Conservation (phyloP, 2,888 invertebrate species). For the Adela reaumurella region DNA sequence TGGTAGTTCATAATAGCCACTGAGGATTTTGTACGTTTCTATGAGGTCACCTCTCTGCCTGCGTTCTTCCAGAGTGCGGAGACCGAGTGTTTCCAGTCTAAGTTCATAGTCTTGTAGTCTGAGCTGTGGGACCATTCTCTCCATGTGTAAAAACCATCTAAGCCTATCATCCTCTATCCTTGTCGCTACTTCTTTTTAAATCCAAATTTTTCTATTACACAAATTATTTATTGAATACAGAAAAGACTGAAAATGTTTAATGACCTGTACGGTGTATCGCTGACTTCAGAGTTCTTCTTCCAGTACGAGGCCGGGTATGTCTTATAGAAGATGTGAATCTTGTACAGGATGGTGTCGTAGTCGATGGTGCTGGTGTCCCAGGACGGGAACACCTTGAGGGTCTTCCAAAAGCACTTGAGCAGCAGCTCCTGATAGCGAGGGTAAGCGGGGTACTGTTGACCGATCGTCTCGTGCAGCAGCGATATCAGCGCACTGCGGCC, state of each 20-base stretch:
- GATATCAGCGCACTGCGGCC: conserved; percentile 79
- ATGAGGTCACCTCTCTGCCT: too few species aligned
- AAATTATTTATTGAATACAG: conserved; percentile 3
- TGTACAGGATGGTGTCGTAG: conserved; percentile 74
- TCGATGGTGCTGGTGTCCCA: conserved; percentile 73
- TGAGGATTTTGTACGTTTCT: too few species aligned
- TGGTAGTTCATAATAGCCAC: too few species aligned
- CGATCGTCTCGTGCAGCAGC: conserved; percentile 82
- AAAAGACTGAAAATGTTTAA: not conserved
- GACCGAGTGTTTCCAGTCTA: not conserved
- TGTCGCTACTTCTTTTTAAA: too few species aligned
- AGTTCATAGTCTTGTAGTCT: too few species aligned
- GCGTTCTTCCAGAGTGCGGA: too few species aligned
- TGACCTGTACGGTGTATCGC: conserved; percentile 78
- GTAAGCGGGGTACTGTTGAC: conserved; percentile 54
- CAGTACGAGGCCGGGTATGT: conserved; percentile 85
- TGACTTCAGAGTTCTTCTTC: conserved; percentile 69
- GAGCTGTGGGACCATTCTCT: too few species aligned
- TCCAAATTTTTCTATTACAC: not conserved
- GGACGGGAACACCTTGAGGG: conserved; percentile 80
- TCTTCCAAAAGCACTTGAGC: conserved; percentile 95
- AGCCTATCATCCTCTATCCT: too few species aligned
- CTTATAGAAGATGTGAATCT: conserved; percentile 85
- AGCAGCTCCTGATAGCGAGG: conserved; percentile 77
- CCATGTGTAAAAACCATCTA: too few species aligned